Evolutionary conservation across 2,113 vertebrate genomes (phyloP).

Genomic region (Xenopus borealis): DNA sequence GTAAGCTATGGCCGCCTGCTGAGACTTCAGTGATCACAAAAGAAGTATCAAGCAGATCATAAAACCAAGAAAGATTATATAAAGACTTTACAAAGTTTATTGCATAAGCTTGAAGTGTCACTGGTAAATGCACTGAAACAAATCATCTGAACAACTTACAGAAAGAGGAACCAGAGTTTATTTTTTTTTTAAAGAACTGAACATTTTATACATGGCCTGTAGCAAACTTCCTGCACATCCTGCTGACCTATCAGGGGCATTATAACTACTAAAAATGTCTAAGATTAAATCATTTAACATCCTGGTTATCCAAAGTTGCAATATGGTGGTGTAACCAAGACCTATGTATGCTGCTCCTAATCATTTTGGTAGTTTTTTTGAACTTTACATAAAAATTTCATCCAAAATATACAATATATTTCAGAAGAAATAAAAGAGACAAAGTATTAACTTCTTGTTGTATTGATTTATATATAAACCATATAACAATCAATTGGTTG

Average conservation of each 20-base stretch:
- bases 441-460: too few species aligned
- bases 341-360: not conserved
- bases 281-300: too few species aligned
- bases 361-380: too few species aligned
- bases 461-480: too few species aligned
- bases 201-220: not conserved
- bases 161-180: not conserved
- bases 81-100: not conserved
- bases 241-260: not conserved
- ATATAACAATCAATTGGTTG: too few species aligned
- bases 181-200: constrained; percentile 1
- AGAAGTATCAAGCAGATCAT: not conserved
- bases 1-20: not conserved
- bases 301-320: not conserved
- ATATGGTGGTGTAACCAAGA: not conserved
- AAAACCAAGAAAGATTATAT: too few species aligned
- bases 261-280: not conserved
- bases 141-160: not conserved
- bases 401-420: too few species aligned
- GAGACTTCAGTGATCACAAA: not conserved
- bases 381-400: too few species aligned
- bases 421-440: too few species aligned
- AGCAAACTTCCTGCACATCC: not conserved
- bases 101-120: not conserved
- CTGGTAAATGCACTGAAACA: not conserved